Evolutionary conservation across 1,140 invertebrate species (phyloP).

Genomic region (Lanistes nyassanus): DNA sequence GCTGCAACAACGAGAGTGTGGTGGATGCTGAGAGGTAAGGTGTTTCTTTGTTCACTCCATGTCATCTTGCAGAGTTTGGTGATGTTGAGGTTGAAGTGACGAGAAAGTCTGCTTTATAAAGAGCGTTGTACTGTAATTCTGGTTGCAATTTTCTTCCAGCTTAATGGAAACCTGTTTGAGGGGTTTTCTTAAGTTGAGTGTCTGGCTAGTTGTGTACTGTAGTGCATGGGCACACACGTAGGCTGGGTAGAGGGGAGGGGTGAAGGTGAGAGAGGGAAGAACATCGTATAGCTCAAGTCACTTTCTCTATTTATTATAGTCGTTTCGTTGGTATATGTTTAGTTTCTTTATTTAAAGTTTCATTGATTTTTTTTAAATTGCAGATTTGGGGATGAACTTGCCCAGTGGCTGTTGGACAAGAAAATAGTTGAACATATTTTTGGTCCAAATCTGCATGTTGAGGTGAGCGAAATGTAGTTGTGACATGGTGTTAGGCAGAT

Average conservation of each 20-base stretch:
- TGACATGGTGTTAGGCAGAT: neutral
- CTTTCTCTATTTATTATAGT: neutral
- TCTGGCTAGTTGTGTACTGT: too few species aligned
- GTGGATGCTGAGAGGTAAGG: constrained; percentile 79
- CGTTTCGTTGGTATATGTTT: constrained; percentile 1
- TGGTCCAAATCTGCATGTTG: constrained; percentile 94
- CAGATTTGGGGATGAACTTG: constrained; percentile 80
- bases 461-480: constrained; percentile 70
- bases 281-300: neutral
- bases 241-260: too few species aligned
- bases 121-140: too few species aligned
- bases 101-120: too few species aligned
- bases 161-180: too few species aligned
- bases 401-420: constrained; percentile 88
- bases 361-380: constrained; percentile 11
- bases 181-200: too few species aligned
- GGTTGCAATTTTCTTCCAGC: too few species aligned
- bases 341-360: neutral
- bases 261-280: neutral
- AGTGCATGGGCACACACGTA: too few species aligned
- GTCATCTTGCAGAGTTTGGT: too few species aligned
- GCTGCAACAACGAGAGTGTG: constrained; percentile 84
- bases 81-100: too few species aligned
- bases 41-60: too few species aligned
- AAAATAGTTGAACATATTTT: constrained; percentile 95